These are phyloP conservation scores for Sebastes nivosus DNA, from an alignment of 2,797 vertebrate species.

Conservation along the genomic window DNA sequence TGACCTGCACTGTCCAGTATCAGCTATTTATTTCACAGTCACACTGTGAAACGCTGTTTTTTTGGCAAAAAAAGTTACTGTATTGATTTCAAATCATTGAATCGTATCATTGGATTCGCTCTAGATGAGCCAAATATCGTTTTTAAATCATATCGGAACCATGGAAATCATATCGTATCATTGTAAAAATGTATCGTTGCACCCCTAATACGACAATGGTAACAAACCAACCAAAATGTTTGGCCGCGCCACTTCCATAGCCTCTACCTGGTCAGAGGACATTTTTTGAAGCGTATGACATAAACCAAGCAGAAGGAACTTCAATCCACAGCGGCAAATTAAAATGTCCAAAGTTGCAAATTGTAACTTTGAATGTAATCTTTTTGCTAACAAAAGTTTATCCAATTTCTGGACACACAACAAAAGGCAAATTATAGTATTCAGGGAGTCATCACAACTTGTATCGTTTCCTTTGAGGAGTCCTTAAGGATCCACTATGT, in stretches of 20 bases:
- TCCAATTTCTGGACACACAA: background rate
- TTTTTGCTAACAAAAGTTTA: background rate
- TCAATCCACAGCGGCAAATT: background rate
- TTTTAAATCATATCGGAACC: too few species aligned
- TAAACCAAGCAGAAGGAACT: background rate
- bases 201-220: background rate
- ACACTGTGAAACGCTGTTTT: too few species aligned
- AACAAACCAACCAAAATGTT: background rate
- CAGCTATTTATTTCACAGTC: too few species aligned
- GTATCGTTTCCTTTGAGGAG: background rate
- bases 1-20: too few species aligned
- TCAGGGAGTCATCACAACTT: background rate
- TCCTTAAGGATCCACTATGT: background rate
- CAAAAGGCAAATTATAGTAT: background rate
- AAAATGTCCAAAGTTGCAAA: background rate
- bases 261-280: background rate
- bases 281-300: background rate
- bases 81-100: too few species aligned
- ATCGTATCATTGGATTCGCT: too few species aligned
- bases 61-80: too few species aligned
- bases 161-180: too few species aligned
- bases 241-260: background rate
- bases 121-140: too few species aligned
- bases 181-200: too few species aligned
- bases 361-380: background rate